phyloP scores from a whole-genome alignment of 2,888 invertebrate species.

The Lithophane ornitopus region DNA sequence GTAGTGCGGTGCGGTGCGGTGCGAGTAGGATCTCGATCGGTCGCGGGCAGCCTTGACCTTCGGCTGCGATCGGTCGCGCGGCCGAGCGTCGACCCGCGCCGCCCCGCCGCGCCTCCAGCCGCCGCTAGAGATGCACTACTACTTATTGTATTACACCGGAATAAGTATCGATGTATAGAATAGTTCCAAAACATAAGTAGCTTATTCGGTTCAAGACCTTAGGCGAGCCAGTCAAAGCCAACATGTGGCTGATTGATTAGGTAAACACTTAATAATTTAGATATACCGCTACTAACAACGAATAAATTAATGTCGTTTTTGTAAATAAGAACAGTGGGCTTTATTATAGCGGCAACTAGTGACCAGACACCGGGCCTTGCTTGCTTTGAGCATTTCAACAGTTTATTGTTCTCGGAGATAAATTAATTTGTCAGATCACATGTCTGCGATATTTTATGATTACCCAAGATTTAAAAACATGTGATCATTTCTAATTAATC shows the following conservation, averaged over 20 bases:
- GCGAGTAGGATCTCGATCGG: constrained; percentile 77
- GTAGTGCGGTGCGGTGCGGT: constrained; percentile 71
- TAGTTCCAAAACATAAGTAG: constrained; percentile 6
- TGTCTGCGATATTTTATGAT: neutral
- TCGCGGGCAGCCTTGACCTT: constrained; percentile 88
- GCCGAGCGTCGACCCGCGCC: constrained; percentile 85
- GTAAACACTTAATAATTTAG: constrained; percentile 26
- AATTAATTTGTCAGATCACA: neutral
- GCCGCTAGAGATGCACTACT: constrained; percentile 71
- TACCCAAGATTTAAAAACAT: neutral
- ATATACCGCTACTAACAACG: constrained; percentile 13
- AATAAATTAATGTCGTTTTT: constrained; percentile 26
- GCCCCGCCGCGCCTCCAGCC: constrained; percentile 71
- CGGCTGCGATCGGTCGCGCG: constrained; percentile 86
- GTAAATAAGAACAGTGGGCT: constrained; percentile 24
- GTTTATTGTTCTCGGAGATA: constrained; percentile 1
- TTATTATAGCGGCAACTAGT: constrained; percentile 14
- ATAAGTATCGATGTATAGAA: constrained; percentile 64
- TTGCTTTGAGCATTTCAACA: constrained; percentile 17
- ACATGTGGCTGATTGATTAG: constrained; percentile 32
- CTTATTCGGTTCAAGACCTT: neutral
- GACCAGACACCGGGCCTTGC: neutral
- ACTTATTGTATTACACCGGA: constrained; percentile 53
- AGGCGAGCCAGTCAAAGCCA: neutral
- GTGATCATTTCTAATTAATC: constrained; percentile 30